Conservation (phyloP, 2,113 vertebrate genomes). For the Periophthalmodon schlosseri region DNA sequence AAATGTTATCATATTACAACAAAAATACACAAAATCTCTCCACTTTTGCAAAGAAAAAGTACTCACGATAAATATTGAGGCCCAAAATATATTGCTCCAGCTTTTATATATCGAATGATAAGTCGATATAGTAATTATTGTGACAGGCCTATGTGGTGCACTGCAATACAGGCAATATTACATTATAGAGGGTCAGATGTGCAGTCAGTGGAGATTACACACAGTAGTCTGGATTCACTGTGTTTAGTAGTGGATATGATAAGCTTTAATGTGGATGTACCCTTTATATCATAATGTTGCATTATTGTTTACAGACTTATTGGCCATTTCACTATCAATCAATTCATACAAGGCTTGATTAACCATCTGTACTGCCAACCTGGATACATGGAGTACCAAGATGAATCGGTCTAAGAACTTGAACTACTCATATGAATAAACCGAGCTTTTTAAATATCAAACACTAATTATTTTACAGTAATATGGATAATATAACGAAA, state of each 20-base stretch:
- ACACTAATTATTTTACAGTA: neutral
- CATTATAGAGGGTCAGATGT: conserved; percentile 5
- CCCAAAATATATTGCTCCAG: too few relatives aligned
- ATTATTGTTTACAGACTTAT: neutral
- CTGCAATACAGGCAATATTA: too few relatives aligned
- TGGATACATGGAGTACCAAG: neutral
- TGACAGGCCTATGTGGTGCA: too few relatives aligned
- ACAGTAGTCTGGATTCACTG: neutral
- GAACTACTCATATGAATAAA: neutral
- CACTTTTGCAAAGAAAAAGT: too few relatives aligned
- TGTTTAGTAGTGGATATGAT: neutral
- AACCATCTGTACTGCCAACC: neutral
- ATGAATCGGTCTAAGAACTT: too few relatives aligned
- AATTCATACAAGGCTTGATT: neutral
- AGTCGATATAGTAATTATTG: too few relatives aligned
- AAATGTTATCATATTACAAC: too few relatives aligned
- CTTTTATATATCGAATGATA: too few relatives aligned
- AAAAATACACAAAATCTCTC: too few relatives aligned
- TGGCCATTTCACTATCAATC: neutral
- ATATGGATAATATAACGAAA: neutral
- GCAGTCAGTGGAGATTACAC: neutral
- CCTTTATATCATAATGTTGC: neutral
- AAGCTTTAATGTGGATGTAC: neutral
- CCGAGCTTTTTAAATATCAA: neutral
- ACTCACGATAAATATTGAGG: too few relatives aligned